Base-by-base conservation (phyloP, 1,140 invertebrate species). In the Hypsibius dujardini region DNA sequence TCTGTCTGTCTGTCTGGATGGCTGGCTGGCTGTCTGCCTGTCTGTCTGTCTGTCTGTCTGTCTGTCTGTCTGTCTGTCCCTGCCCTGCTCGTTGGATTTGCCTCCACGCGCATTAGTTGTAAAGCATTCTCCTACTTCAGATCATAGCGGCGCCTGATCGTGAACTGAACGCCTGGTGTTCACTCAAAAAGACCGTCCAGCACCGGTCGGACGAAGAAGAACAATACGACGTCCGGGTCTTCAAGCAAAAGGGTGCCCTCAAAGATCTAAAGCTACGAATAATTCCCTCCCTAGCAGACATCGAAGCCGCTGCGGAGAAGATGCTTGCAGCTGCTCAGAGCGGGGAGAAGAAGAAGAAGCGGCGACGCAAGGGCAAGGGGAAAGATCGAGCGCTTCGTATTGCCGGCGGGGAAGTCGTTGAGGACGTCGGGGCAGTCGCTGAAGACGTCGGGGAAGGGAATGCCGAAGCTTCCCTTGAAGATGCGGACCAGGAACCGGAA, bases 91-190 rank as follows among this genome's bases (percentile, higher is more conserved):
- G 14, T 42, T 12, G 15, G 56, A 47, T 69, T 46, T 47, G n/a
- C 46, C 2, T 69, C 67, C 60, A 56, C 47, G 74, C 81, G 83
- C 28, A 28, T 28, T 28, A 28, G 28, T 28, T 28, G 28, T 28
- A 28, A 28, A 28, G 28, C 28, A 28, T 28, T 28, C 28, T 28
- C 28, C 28, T 28, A 28, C 28, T 28, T 69, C 76, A 92, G 88
- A 92, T 98, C 77, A 81, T 98, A 72, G 80, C 85, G 75, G 90
- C 91, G 50, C 87, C 92, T 77, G 92, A 96, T 77, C 87, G 86
- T 76, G 93, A 97, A 80, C 81, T 98, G 1, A 97, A 98, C 77
- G 85, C 85, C 74, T 98, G 95, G 95, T 90, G 87, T 76, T 90
- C 92, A 1, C 78, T 98, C 1, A 95, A 92, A 79, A 94, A 90